Conservation (phyloP, 2,797 vertebrate species). For the Anguilla megastoma region DNA sequence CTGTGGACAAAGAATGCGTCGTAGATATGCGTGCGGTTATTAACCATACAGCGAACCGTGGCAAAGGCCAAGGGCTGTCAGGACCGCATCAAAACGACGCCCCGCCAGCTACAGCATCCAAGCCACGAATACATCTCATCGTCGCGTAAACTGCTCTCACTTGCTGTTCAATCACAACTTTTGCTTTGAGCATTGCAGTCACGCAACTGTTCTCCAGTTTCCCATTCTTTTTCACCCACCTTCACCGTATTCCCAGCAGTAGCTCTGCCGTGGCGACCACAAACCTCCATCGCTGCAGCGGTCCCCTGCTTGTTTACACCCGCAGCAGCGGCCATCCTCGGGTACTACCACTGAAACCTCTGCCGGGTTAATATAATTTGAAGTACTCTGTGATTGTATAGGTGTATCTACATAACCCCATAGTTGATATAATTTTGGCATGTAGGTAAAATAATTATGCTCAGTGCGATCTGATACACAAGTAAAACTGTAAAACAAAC, state of each 20-base stretch:
- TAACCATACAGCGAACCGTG: not conserved
- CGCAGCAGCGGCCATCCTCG: slow-evolving; percentile 70
- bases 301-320: slow-evolving; percentile 81
- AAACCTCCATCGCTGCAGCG: slow-evolving; percentile 68
- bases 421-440: not conserved
- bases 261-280: slow-evolving; percentile 71
- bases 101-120: slow-evolving; percentile 1
- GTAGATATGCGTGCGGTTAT: not conserved
- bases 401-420: not conserved
- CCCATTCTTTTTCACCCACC: slow-evolving; percentile 66
- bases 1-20: not conserved
- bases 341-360: slow-evolving; percentile 39
- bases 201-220: not conserved
- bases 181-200: not conserved
- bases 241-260: slow-evolving; percentile 77
- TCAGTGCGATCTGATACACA: not conserved
- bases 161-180: not conserved
- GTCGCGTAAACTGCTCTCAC: not conserved
- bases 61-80: slow-evolving; percentile 25
- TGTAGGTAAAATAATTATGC: not conserved
- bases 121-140: slow-evolving; percentile 32
- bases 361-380: not conserved
- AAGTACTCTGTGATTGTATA: not conserved
- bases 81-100: slow-evolving; percentile 22
- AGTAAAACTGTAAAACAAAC: not conserved